Evolutionary conservation across 2,113 vertebrate genomes (phyloP).

Genomic region (Symphodus melops): DNA sequence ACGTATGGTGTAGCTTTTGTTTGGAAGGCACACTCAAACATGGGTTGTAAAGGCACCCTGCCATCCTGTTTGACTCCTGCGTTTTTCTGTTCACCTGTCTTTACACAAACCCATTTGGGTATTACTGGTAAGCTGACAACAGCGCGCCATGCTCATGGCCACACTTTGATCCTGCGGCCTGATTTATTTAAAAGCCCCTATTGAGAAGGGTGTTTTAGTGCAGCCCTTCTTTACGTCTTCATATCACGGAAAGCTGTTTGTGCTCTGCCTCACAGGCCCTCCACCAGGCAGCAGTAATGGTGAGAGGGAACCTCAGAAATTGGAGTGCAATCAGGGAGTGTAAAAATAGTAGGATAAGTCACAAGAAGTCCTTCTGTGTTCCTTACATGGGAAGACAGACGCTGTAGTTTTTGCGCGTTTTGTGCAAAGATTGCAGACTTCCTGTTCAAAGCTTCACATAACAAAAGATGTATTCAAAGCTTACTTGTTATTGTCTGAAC

Average conservation of each 20-base stretch:
- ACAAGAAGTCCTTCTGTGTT: not conserved
- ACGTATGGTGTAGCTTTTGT: not conserved
- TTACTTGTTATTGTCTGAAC: not conserved
- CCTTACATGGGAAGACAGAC: not conserved
- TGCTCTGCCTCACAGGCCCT: slow-evolving; percentile 22
- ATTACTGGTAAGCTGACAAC: slow-evolving; percentile 7
- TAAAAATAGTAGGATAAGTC: not conserved
- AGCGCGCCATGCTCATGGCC: slow-evolving; percentile 1
- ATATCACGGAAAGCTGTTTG: slow-evolving; percentile 23
- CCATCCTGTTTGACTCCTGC: slow-evolving; percentile 15
- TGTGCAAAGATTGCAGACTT: not conserved
- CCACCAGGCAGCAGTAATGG: not conserved
- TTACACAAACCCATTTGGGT: slow-evolving; percentile 10
- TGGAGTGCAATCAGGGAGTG: not conserved
- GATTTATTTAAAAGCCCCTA: slow-evolving; percentile 39
- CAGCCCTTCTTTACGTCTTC: slow-evolving; percentile 13
- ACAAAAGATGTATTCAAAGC: not conserved
- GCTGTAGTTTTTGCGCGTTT: not conserved
- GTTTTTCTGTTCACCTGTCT: slow-evolving; percentile 25
- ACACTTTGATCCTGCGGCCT: slow-evolving; percentile 23
- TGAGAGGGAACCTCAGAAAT: not conserved
- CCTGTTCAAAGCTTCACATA: not conserved
- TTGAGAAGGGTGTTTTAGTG: not conserved
- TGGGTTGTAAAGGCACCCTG: not conserved
- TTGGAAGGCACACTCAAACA: slow-evolving; percentile 31